Evolutionary conservation across 1,140 invertebrate species (phyloP), one percentile per base, ranked within the genome.

Genomic region (Musca vetustissima): DNA sequence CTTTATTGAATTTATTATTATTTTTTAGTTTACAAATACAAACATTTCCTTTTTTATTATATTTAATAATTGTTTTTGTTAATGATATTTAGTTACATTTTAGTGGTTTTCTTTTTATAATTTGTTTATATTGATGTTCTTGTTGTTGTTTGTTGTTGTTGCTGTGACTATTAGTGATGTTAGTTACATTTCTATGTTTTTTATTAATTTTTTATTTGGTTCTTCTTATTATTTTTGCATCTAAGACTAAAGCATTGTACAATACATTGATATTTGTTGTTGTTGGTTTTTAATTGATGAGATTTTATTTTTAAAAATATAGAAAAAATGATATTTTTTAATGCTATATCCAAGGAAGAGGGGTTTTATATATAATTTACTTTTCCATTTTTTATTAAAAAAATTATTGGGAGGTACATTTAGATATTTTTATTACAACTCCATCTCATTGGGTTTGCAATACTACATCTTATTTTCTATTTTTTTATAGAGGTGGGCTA

Each of bases 401-500:
- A 8, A 8, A 7, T 43, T 43, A 28, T 28, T 13, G 1, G 36
- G 36, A 43, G 36, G 7, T 13, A 43, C 36, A 11, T 2, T 43
- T 6, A 43, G 4, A 13, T 43, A 11, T 8, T 6, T 13, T 43
- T n/a, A n/a, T n/a, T n/a, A n/a, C 28, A 32, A 32, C 28, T 43
- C 11, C 36, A 43, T 43, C 11, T 43, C 36, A 22, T 57, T 57
- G 24, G 28, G 28, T 22, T 21, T 53, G 9, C 4, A 53, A 53
- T 22, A 52, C 21, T 53, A 53, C 9, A 22, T 24, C 15, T 53
- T 7, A 7, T 53, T 24, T 28, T n/a, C 11, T n/a, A n/a, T 57
- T 28, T 15, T 28, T 57, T 28, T 4, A n/a, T 28, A 61, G n/a
- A 61, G 57, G 57, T 61, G 57, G 57, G 57, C 57, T 61, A 43